A percentile compares a stretch with the other conserved stretches of the same genome.
Evolutionary conservation across 2,113 vertebrate species (phyloP).

Genomic region (Oplegnathus fasciatus): DNA sequence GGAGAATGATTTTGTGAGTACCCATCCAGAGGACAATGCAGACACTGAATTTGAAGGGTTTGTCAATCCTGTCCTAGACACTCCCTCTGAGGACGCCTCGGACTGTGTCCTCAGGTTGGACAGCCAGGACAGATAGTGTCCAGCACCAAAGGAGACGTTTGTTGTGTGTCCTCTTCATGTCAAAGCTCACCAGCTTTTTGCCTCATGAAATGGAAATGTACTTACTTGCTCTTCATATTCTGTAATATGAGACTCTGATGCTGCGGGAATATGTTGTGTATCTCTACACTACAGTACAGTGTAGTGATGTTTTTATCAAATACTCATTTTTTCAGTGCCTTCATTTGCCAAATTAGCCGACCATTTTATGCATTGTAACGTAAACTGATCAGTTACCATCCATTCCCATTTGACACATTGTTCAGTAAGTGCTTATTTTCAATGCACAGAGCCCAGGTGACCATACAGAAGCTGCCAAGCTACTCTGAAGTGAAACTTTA

Average conservation of each 20-base stretch:
- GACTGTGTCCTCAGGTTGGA: slow-evolving; percentile 70
- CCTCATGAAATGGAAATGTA: slow-evolving; percentile 58
- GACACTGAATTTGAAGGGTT: slow-evolving; percentile 94
- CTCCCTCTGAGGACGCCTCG: slow-evolving; percentile 78
- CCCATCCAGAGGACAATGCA: slow-evolving; percentile 89
- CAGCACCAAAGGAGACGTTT: slow-evolving; percentile 55
- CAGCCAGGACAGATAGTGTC: slow-evolving; percentile 87
- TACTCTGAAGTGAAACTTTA: neutral
- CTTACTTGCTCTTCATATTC: slow-evolving; percentile 41
- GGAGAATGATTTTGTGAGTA: slow-evolving; percentile 97
- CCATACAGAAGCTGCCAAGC: slow-evolving; percentile 1
- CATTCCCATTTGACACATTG: slow-evolving; percentile 10
- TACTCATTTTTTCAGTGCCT: slow-evolving; percentile 74
- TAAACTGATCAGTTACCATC: slow-evolving; percentile 16
- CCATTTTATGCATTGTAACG: slow-evolving; percentile 55
- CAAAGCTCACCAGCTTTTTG: slow-evolving; percentile 70
- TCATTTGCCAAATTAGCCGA: slow-evolving; percentile 64
- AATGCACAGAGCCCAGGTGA: slow-evolving; percentile 3
- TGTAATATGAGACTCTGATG: slow-evolving; percentile 44
- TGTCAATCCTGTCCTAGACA: slow-evolving; percentile 93
- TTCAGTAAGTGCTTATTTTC: slow-evolving; percentile 32
- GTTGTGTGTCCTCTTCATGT: slow-evolving; percentile 26
- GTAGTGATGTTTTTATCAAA: slow-evolving; percentile 36
- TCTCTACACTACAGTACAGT: slow-evolving; percentile 23
- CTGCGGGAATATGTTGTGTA: slow-evolving; percentile 32